Evolutionary conservation across 2,113 vertebrate genomes (phyloP).

Genomic region (Oxyruncus cristatus): DNA sequence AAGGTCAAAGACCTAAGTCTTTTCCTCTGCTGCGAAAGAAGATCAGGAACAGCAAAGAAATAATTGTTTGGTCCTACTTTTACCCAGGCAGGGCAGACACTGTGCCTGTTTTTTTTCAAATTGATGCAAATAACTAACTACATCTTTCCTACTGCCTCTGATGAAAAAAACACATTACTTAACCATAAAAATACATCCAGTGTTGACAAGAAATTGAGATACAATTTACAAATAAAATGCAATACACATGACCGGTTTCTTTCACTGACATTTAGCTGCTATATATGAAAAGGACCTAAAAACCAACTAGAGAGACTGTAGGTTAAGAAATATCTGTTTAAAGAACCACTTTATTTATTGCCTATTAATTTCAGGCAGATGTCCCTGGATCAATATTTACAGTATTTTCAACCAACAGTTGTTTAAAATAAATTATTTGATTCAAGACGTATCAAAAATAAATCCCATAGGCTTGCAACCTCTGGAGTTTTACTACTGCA

Average conservation of each 20-base stretch:
- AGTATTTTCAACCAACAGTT: background rate
- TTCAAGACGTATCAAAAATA: background rate
- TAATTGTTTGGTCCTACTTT: background rate
- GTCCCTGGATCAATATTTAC: background rate
- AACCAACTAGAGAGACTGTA: background rate
- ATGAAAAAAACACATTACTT: background rate
- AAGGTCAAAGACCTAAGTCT: background rate
- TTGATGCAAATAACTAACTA: background rate
- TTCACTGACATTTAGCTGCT: background rate
- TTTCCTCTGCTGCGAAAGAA: background rate
- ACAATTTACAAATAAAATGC: conserved; percentile 11
- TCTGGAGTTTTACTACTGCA: background rate
- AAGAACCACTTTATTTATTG: background rate
- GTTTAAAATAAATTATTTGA: background rate
- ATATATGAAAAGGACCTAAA: background rate
- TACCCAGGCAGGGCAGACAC: background rate
- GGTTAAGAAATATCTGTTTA: background rate
- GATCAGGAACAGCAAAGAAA: background rate
- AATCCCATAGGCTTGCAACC: background rate
- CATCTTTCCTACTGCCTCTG: background rate
- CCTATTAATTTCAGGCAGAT: conserved; percentile 9
- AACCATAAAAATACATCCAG: background rate
- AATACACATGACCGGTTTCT: background rate
- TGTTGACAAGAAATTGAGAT: conserved; percentile 3
- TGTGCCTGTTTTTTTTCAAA: background rate